Conservation (phyloP, 2,113 vertebrate genomes). For the Podarcis muralis region DNA sequence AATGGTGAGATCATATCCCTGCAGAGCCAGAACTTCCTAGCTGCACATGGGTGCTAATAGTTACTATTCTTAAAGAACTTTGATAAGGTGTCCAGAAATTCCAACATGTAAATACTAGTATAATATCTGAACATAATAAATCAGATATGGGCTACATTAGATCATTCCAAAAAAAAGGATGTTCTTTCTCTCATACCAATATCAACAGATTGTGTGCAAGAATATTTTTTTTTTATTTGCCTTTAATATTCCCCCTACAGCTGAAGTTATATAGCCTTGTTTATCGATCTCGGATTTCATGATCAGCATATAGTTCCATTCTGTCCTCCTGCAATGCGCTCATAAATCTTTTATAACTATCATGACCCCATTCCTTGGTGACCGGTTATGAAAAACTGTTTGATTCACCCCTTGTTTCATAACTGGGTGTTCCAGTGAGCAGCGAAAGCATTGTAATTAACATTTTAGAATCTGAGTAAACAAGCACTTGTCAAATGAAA, state of each 20-base stretch:
- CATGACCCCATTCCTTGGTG: neutral
- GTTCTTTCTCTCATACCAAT: neutral
- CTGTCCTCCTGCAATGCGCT: neutral
- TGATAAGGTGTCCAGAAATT: neutral
- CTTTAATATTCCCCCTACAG: neutral
- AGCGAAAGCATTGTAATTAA: neutral
- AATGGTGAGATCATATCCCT: neutral
- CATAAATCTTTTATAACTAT: neutral
- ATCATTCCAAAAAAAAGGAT: neutral
- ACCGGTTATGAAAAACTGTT: neutral
- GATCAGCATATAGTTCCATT: neutral
- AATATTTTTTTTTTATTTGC: too few species aligned
- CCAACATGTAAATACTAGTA: neutral
- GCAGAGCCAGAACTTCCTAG: neutral
- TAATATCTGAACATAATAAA: neutral
- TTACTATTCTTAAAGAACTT: neutral
- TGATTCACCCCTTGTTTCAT: neutral
- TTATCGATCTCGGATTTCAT: neutral
- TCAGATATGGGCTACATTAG: neutral
- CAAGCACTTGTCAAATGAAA: neutral
- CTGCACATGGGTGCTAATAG: neutral
- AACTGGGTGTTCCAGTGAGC: neutral
- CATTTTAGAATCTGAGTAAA: constrained; percentile 1
- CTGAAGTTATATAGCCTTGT: neutral
- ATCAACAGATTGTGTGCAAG: neutral